Conservation (phyloP, 2,113 vertebrate species). For the Chelonoidis abingdonii region DNA sequence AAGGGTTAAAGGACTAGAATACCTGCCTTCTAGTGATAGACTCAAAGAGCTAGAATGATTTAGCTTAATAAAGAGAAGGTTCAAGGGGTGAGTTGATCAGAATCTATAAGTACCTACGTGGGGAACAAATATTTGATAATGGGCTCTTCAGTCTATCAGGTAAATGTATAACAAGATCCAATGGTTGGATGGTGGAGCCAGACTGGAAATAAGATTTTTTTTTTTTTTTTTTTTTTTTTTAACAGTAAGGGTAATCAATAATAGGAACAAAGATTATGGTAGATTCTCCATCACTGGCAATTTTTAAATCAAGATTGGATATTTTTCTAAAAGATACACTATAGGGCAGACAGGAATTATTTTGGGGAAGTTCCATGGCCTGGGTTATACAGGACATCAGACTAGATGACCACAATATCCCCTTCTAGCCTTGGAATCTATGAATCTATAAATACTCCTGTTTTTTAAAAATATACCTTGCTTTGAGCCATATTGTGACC, state of each 20-base stretch:
- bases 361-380: too few species aligned
- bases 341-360: too few species aligned
- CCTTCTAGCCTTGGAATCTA: too few species aligned
- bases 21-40: not conserved
- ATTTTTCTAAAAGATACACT: too few species aligned
- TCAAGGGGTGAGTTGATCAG: not conserved
- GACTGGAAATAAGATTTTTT: not conserved
- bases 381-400: too few species aligned
- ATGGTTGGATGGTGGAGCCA: not conserved
- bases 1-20: not conserved
- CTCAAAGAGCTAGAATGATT: not conserved
- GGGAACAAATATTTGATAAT: not conserved
- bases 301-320: too few species aligned
- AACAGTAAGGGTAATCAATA: not conserved
- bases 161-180: not conserved
- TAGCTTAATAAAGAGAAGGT: not conserved
- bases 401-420: too few species aligned
- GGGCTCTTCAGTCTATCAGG: not conserved
- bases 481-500: not conserved
- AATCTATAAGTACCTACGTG: not conserved
- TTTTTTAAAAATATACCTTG: not conserved
- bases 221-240: not conserved
- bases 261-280: too few species aligned
- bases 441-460: too few species aligned
- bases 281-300: too few species aligned